Evolutionary conservation across 2,888 invertebrate genomes (phyloP), one percentile per base, ranked within the genome.

Genomic region (Andrena fulva): DNA sequence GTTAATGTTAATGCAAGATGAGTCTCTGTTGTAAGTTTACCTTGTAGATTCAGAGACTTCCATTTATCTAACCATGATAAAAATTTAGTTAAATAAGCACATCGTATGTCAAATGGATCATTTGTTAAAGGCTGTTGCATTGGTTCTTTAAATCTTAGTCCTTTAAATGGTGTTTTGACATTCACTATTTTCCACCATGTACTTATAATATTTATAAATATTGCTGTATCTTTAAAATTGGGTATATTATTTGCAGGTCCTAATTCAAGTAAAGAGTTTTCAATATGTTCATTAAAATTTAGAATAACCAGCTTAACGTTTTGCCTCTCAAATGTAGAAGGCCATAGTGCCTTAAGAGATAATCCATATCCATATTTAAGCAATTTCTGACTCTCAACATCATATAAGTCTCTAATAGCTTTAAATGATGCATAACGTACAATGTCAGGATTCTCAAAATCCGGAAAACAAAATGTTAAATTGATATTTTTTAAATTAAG

Each of bases 301-400:
- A 27, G 59, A 1, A 20, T 27, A 59, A 29, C 29, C 20, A 59
- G 29, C 20, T 59, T 59, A 29, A 59, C 27, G 1, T 59, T 59
- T 27, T 50, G n/a, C n/a, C 50, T 50, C 50, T 62, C 62, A 31
- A 62, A 31, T 31, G 29, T 62, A 31, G 62, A 31, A 62, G 62
- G 62, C 29, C 33, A 62, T 33, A 62, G 16, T 62, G 33, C 33
- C 8, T 62, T 62, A 31, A 62, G 33, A 12, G 62, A 31, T 62
- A 62, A 62, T 24, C 31, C 29, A 62, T 62, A 62, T 16, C 62
- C 62, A 62, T 62, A 62, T 62, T 62, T 62, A 31, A 62, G 10
- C 31, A 62, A 62, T 62, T 62, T 29, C 29, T 62, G 62, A 31
- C 33, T 33, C 33, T n/a, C 62, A 16, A 31, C 33, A 29, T 33